These are phyloP conservation scores for Thelaira solivaga DNA, from an alignment of 2,888 invertebrate species.

Conservation along the genomic window DNA sequence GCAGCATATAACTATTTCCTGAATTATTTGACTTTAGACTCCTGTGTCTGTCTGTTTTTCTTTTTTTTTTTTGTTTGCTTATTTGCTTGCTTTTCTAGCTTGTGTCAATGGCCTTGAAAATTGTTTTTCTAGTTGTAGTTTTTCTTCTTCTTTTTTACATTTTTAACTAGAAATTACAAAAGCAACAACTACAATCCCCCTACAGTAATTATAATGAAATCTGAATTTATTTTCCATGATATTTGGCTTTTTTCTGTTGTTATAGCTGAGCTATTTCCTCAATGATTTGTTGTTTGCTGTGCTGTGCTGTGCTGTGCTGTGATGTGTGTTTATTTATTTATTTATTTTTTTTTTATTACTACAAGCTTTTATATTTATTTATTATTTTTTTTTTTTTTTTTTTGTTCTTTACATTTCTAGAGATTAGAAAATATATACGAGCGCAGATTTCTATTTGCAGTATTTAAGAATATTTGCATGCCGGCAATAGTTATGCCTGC, in stretches of 20 bases:
- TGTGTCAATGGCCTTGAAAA: constrained; percentile 60
- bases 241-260: constrained; percentile 46
- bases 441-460: neutral
- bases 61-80: constrained; percentile 37
- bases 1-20: too few relatives aligned
- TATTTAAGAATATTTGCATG: constrained; percentile 40
- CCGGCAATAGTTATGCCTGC: constrained; percentile 33
- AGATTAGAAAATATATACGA: constrained; percentile 43
- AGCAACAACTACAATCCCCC: too few relatives aligned
- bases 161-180: neutral
- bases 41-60: neutral
- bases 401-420: constrained; percentile 23
- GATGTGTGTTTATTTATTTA: too few relatives aligned
- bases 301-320: neutral
- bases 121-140: constrained; percentile 20
- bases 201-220: too few relatives aligned
- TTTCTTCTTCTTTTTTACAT: constrained; percentile 24
- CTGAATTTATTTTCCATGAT: constrained; percentile 54
- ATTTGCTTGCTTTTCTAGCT: constrained; percentile 53
- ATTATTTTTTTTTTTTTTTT: neutral
- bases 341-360: constrained; percentile 5
- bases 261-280: constrained; percentile 56
- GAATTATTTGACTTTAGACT: too few relatives aligned
- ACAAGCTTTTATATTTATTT: constrained; percentile 17
- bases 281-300: constrained; percentile 49